Percentiles rank a stretch among this genome's conserved stretches.
These are phyloP conservation scores for Bombus impatiens DNA, from an alignment of 1,140 invertebrate genomes.

Conservation along the genomic window DNA sequence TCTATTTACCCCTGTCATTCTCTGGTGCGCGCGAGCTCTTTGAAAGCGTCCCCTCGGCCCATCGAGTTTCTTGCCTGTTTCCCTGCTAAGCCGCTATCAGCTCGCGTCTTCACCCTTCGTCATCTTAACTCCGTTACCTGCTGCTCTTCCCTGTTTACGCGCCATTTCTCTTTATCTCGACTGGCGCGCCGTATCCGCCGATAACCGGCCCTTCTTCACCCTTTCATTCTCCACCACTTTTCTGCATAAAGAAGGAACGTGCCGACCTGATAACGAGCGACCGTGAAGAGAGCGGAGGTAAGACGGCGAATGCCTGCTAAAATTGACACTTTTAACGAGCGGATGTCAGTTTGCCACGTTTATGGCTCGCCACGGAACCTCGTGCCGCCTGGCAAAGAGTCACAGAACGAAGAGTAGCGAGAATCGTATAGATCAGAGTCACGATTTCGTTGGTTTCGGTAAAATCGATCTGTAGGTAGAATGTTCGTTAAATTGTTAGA, in stretches of 20 bases:
- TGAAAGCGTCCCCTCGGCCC: neutral
- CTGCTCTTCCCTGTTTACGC: conserved; percentile 29
- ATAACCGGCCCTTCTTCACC: neutral
- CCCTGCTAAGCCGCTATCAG: neutral
- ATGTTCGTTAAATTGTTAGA: neutral
- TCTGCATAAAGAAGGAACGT: conserved; percentile 30
- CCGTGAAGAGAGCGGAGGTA: conserved; percentile 21
- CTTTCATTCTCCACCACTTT: neutral
- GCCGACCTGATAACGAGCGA: conserved; percentile 16
- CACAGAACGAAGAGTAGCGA: neutral
- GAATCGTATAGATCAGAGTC: too few relatives aligned
- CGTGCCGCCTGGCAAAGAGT: neutral
- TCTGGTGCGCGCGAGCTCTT: neutral
- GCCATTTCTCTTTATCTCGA: conserved; percentile 26
- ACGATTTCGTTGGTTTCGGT: neutral
- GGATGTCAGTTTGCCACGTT: neutral
- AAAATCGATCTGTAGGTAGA: neutral
- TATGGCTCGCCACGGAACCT: neutral
- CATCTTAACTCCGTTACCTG: conserved; percentile 23
- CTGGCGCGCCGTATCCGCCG: neutral
- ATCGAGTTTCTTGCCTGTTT: neutral
- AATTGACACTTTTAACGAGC: neutral
- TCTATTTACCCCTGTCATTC: conserved; percentile 42
- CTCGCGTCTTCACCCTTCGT: neutral
- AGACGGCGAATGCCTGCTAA: conserved; percentile 18